Percentiles rank a stretch among this genome's conserved stretches.
Conservation (phyloP, 2,888 invertebrate species). For the Drosophila mimica region DNA sequence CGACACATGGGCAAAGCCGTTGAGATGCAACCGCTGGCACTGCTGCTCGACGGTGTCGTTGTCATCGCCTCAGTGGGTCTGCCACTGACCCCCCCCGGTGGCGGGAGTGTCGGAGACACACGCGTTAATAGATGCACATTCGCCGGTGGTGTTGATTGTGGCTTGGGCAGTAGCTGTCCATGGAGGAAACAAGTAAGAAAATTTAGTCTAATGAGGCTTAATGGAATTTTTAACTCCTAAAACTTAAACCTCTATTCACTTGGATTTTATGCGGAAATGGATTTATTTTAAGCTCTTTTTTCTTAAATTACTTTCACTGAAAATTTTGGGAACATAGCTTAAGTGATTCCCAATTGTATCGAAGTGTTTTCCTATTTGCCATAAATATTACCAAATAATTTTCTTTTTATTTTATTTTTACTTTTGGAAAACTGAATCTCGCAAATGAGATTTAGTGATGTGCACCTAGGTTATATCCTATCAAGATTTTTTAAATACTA, state of each 20-base stretch:
- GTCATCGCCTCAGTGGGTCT: constrained; percentile 74
- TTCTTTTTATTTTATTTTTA: background rate
- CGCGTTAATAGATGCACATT: constrained; percentile 63
- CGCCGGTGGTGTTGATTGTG: constrained; percentile 60
- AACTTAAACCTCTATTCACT: too few relatives aligned
- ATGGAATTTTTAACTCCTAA: background rate
- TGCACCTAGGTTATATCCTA: too few relatives aligned
- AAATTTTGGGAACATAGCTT: fast-evolving
- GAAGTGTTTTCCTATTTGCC: background rate
- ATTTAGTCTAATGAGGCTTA: background rate
- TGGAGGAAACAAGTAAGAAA: background rate
- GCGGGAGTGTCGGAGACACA: constrained; percentile 89
- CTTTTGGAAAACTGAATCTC: too few relatives aligned
- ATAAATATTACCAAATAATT: background rate
- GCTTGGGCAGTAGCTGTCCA: constrained; percentile 54
- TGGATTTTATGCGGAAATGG: background rate
- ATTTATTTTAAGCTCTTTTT: background rate
- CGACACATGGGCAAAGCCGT: constrained; percentile 86
- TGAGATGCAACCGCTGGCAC: constrained; percentile 81
- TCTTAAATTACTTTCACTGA: too few relatives aligned
- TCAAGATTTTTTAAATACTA: too few relatives aligned
- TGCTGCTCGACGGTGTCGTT: constrained; percentile 56
- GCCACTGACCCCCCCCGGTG: constrained; percentile 78
- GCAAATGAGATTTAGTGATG: too few relatives aligned
- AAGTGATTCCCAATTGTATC: background rate